phyloP scores from a whole-genome alignment of 2,113 vertebrate genomes.

The Etia nguti region DNA sequence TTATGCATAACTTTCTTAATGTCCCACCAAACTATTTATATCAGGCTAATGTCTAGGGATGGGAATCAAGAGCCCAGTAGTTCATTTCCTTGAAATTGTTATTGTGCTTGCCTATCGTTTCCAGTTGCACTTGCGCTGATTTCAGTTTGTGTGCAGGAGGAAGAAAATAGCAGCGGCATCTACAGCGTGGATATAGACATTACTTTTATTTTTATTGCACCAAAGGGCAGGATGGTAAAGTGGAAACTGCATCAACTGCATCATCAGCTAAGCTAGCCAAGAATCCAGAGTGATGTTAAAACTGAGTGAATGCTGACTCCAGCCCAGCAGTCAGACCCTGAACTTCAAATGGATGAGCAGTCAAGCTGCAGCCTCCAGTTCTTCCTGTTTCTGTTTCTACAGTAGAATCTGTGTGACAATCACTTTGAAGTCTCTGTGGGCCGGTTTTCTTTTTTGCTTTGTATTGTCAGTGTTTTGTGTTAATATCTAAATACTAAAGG shows the following conservation, averaged over 20 bases:
- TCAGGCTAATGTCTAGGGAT: neutral
- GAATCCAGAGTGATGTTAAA: neutral
- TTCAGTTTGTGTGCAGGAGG: neutral
- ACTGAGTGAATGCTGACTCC: neutral
- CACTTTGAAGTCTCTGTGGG: neutral
- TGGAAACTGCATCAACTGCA: neutral
- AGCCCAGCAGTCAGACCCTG: neutral
- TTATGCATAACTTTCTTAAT: neutral
- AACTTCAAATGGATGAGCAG: neutral
- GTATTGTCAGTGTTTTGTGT: neutral
- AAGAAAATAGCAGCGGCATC: neutral
- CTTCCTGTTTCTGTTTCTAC: neutral
- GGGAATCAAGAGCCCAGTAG: neutral
- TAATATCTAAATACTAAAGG: neutral
- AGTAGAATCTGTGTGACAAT: neutral
- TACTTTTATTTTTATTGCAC: neutral
- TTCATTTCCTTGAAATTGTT: neutral
- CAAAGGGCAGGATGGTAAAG: neutral
- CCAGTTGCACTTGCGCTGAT: neutral
- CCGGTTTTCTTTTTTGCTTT: neutral
- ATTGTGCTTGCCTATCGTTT: neutral
- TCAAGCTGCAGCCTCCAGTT: neutral
- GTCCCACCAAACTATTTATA: neutral
- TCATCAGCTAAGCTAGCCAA: neutral
- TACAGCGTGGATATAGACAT: neutral